Percentiles rank a stretch among this genome's conserved stretches.
These are phyloP conservation scores for Tachuris rubrigastra DNA, from an alignment of 2,113 vertebrate species.

Conservation along the genomic window DNA sequence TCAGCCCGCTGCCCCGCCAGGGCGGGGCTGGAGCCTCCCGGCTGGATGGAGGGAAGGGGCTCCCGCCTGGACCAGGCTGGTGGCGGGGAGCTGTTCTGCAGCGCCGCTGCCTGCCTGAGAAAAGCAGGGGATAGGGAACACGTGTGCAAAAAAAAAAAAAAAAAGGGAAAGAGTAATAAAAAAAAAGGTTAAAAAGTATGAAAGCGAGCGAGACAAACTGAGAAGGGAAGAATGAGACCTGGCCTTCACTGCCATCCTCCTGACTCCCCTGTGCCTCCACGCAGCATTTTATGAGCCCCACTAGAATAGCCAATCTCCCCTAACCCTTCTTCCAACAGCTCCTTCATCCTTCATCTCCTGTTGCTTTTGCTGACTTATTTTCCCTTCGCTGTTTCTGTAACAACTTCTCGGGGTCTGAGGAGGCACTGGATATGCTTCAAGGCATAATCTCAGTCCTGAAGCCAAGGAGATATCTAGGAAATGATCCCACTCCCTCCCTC, in stretches of 20 bases:
- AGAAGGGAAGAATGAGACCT: background rate
- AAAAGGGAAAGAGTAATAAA: too few relatives aligned
- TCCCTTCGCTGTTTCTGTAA: background rate
- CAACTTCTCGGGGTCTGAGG: background rate
- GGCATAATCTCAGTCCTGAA: background rate
- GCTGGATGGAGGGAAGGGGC: too few relatives aligned
- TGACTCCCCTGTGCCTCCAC: background rate
- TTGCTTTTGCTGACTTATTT: background rate
- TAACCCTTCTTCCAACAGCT: background rate
- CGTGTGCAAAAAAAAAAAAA: accelerated
- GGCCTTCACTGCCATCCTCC: background rate
- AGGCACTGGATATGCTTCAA: background rate
- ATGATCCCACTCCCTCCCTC: background rate
- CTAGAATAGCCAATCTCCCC: background rate
- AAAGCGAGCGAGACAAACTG: background rate
- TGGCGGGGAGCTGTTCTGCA: background rate
- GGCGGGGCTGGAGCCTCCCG: background rate
- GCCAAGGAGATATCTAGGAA: background rate
- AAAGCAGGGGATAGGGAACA: background rate
- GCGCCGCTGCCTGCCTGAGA: background rate
- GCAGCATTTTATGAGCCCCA: background rate
- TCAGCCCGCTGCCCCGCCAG: background rate
- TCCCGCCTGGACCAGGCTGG: accelerated
- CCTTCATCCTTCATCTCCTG: accelerated
- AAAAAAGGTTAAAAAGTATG: background rate